A percentile compares a stretch with the other conserved stretches of the same genome.
phyloP scores from a whole-genome alignment of 92 coral and sea anemone species.

The Isaurus tuberculatus region DNA sequence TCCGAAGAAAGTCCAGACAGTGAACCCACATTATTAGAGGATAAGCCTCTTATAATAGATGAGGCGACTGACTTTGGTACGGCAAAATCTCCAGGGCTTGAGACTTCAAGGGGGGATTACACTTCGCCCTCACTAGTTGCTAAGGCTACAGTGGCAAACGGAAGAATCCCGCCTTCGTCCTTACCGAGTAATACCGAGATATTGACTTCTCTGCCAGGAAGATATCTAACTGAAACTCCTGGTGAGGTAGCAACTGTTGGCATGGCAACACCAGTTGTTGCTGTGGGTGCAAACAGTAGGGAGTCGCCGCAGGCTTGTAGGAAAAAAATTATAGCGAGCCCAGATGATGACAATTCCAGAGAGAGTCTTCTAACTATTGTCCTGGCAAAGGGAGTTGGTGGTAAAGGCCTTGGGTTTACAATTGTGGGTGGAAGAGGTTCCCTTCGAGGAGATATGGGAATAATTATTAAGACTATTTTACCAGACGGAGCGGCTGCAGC shows the following conservation, averaged over 20 bases:
- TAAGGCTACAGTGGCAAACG: constrained; percentile 57
- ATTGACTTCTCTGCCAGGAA: constrained; percentile 18
- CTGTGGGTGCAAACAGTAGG: constrained; percentile 75
- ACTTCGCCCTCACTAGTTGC: constrained; percentile 8
- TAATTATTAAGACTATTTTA: constrained; percentile 82
- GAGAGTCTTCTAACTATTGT: constrained; percentile 80
- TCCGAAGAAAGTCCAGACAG: constrained; percentile 75
- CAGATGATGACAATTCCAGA: constrained; percentile 30
- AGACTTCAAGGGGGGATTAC: constrained; percentile 48
- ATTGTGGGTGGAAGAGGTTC: constrained; percentile 97
- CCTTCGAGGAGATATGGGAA: constrained; percentile 88
- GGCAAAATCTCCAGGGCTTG: constrained; percentile 47
- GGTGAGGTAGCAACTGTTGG: constrained; percentile 69
- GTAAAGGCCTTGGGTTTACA: constrained; percentile 95
- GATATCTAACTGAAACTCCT: constrained; percentile 65
- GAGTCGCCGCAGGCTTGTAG: constrained; percentile 73
- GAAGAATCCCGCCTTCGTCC: constrained; percentile 64
- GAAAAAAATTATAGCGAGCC: constrained; percentile 28
- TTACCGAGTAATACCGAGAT: constrained; percentile 51
- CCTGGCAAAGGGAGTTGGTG: constrained; percentile 88
- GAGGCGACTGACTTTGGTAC: neutral
- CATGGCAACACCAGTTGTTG: constrained; percentile 67
- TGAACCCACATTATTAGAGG: constrained; percentile 80
- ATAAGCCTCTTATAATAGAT: constrained; percentile 56
- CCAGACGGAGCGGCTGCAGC: constrained; percentile 95